Evolutionary conservation across 2,113 vertebrate genomes (phyloP).

Genomic region (Varanus komodoensis): DNA sequence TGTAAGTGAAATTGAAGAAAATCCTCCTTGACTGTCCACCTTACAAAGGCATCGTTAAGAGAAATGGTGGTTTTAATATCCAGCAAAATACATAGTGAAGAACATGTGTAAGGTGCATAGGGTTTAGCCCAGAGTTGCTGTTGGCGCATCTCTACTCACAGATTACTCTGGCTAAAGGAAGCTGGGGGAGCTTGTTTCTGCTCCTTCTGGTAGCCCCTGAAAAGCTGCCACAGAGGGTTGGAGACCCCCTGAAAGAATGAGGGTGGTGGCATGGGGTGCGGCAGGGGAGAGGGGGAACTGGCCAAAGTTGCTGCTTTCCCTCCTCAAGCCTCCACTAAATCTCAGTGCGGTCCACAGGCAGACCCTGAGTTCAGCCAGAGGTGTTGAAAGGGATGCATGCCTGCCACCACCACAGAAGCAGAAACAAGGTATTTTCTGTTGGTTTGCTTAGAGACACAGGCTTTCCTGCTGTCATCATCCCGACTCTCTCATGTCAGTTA

Average conservation of each 20-base stretch:
- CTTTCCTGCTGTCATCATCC: no score
- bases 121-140: no score
- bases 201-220: background rate
- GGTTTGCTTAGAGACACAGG: fast-evolving
- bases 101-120: background rate
- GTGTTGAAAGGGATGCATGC: fast-evolving
- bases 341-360: background rate
- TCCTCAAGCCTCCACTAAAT: background rate
- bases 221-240: background rate
- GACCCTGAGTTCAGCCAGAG: background rate
- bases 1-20: background rate
- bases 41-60: background rate
- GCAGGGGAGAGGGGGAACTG: background rate
- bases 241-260: background rate
- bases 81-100: background rate
- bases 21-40: background rate
- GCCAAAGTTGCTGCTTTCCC: background rate
- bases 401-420: background rate
- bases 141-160: background rate
- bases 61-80: background rate
- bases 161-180: background rate
- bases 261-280: background rate
- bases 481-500: background rate
- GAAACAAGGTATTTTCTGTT: background rate
- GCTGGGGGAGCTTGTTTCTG: background rate